A percentile compares a stretch with the other conserved stretches of the same genome.
Conservation (phyloP, 2,888 invertebrate species). For the Monoplex corrugatus region DNA sequence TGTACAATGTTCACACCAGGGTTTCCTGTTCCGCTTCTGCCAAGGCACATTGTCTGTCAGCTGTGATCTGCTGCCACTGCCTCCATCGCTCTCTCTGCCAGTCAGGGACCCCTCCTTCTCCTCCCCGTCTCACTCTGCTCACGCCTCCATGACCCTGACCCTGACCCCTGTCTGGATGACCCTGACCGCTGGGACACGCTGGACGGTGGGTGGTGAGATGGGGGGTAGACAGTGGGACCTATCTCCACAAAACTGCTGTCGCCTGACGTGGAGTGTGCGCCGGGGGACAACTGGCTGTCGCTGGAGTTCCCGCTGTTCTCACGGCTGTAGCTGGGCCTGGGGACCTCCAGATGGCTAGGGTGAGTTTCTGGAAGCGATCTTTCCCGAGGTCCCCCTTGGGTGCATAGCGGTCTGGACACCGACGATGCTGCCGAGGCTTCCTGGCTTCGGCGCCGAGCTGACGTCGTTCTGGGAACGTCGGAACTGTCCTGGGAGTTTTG, state of each 20-base stretch:
- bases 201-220: not conserved
- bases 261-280: not conserved
- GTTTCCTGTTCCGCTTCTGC: constrained; percentile 77
- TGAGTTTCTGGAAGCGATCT: constrained; percentile 71
- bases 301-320: constrained; percentile 53
- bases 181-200: not conserved
- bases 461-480: constrained; percentile 61
- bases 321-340: constrained; percentile 64
- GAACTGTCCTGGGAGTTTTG: constrained; percentile 66
- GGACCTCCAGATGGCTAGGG: constrained; percentile 72
- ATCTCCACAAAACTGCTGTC: too few relatives aligned
- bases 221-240: not conserved
- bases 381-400: constrained; percentile 52
- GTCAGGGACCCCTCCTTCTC: constrained; percentile 54
- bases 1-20: constrained; percentile 67
- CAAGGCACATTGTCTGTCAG: constrained; percentile 65
- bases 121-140: not conserved
- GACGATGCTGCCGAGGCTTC: not conserved
- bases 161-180: too few relatives aligned
- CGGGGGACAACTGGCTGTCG: constrained; percentile 54
- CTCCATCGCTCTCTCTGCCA: constrained; percentile 78
- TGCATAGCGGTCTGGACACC: not conserved
- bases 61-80: constrained; percentile 75
- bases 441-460: constrained; percentile 11
- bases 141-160: not conserved